A percentile compares a stretch with the other conserved stretches of the same genome.
Evolutionary conservation across 2,113 vertebrate genomes (phyloP).

Genomic region (Chroicocephalus ridibundus): DNA sequence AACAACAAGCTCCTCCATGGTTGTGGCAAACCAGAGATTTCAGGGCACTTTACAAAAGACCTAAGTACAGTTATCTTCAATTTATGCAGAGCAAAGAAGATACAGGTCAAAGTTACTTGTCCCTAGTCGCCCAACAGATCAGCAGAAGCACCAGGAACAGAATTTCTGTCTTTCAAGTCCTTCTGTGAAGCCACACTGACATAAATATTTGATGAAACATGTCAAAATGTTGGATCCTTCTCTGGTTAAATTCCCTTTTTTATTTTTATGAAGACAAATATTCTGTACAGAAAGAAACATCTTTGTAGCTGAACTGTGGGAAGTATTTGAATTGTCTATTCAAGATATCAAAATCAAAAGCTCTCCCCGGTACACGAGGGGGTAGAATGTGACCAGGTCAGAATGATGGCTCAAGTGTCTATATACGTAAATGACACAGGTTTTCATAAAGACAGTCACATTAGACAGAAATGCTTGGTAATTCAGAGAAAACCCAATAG

Average conservation of each 20-base stretch:
- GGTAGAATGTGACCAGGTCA: rapidly evolving
- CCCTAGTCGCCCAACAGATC: neutral
- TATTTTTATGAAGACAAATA: neutral
- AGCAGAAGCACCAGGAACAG: neutral
- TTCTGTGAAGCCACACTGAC: neutral
- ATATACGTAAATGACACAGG: neutral
- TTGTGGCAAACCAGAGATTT: neutral
- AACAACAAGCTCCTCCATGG: rapidly evolving
- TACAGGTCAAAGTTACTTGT: neutral
- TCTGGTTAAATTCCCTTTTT: neutral
- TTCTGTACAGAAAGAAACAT: neutral
- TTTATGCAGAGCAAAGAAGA: neutral
- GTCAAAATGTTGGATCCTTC: neutral
- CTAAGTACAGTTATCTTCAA: neutral
- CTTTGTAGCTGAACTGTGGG: neutral
- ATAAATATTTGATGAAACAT: neutral
- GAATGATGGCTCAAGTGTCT: neutral
- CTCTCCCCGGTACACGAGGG: neutral
- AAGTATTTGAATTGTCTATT: neutral
- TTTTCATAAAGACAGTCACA: neutral
- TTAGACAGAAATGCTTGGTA: neutral
- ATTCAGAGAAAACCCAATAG: neutral
- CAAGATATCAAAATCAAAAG: neutral
- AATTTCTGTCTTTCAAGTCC: neutral
- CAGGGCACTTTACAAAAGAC: neutral